Base-by-base conservation (phyloP, 2,797 vertebrate genomes). In the Peromyscus melanophrys region DNA sequence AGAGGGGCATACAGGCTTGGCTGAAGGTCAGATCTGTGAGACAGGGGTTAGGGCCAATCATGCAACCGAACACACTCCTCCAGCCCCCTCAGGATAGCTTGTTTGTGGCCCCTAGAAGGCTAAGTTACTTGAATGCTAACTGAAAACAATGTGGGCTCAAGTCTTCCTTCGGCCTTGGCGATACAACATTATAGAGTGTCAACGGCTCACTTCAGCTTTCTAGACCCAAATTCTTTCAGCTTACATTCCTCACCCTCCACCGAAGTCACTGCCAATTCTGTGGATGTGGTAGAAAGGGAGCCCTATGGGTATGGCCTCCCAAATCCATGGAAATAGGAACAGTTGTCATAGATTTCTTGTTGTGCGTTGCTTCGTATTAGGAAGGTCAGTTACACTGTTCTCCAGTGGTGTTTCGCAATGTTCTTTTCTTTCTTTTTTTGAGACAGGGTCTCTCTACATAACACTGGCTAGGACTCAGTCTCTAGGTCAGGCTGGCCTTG, bases 271-370 rank as follows among this genome's bases (percentile, higher is more conserved):
- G 71, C 83, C 84, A 97, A 57, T 75, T 90, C 37, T 87, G 73
- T 49, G 85, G 27, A 19, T 88, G 88, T 90, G 85, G 81, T 77
- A 75, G 65, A 95, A 96, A 85, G 81, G 77, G 61, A 92, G 57
- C 23, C 16, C 43, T 89, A 90, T 73, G 52, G 90, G 40, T 83
- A 9, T 59, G 63, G 61, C 61, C 55, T 52, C 85, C 61, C 55
- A 59, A 95, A 82, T 81, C 92, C 31, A 59, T 16, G 61, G 46
- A 90, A 95, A 86, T 59, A 46, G 6, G n/a, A 93, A 81, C 77
- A 49, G 67, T 71, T 92, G 34, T 61, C 78, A 86, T 49, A 67
- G 52, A 57, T 85, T 97, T 95, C 90, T 71, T 86, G 92, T 77
- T 75, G 61, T 63, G 46, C 46, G 10, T 80, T 94, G 52, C 89